These are phyloP conservation scores for Hirtodrosophila histrioides DNA, from an alignment of 2,888 invertebrate species.

Conservation along the genomic window DNA sequence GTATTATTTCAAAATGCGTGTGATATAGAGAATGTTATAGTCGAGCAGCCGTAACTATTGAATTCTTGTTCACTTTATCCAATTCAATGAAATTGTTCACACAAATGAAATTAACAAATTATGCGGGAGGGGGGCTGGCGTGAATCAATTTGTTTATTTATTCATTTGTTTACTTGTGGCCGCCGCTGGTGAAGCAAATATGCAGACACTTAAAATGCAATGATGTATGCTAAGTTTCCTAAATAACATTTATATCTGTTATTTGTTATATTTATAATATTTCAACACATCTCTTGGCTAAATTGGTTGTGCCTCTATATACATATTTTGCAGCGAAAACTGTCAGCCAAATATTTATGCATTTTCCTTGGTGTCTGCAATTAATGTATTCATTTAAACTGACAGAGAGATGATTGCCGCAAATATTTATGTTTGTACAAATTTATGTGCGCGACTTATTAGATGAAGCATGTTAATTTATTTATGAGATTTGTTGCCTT, in stretches of 20 bases:
- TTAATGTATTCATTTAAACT: conserved; percentile 58
- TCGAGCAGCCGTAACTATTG: background rate
- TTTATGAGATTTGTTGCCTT: conserved; percentile 14
- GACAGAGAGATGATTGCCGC: conserved; percentile 56
- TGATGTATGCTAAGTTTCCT: conserved; percentile 51
- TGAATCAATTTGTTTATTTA: conserved; percentile 51
- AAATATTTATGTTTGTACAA: conserved; percentile 29
- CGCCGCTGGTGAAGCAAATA: conserved; percentile 45
- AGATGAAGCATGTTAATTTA: conserved; percentile 28
- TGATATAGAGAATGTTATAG: conserved; percentile 10
- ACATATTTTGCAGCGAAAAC: background rate
- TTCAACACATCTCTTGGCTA: conserved; percentile 34
- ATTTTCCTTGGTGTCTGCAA: conserved; percentile 42
- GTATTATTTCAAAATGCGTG: no score
- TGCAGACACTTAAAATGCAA: conserved; percentile 63
- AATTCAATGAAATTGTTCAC: conserved; percentile 52
- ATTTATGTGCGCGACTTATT: conserved; percentile 48
- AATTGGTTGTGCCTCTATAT: conserved; percentile 29
- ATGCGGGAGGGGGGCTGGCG: conserved; percentile 37
- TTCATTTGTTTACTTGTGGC: conserved; percentile 59
- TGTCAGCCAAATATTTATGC: conserved; percentile 39
- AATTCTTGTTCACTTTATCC: background rate
- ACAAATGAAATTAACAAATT: conserved; percentile 56
- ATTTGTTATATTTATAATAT: conserved; percentile 45
- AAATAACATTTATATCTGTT: conserved; percentile 9